Percentiles rank a stretch among this genome's conserved stretches.
Evolutionary conservation across 2,888 invertebrate species (phyloP).

Genomic region (Trachelus tabidus): DNA sequence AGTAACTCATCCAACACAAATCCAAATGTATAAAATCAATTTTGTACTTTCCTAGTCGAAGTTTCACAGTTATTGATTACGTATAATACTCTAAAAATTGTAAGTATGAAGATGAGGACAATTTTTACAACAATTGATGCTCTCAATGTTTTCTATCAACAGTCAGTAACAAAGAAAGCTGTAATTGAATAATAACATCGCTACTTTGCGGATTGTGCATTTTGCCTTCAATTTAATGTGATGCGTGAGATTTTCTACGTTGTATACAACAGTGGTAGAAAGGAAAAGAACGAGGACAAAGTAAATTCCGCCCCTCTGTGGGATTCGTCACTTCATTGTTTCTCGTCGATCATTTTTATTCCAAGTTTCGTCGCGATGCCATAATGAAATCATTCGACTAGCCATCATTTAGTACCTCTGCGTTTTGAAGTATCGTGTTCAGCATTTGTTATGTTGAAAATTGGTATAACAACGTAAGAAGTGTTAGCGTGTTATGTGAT

Average conservation of each 20-base stretch:
- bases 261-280: neutral
- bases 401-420: neutral
- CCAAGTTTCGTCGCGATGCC: neutral
- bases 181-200: neutral
- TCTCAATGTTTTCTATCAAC: neutral
- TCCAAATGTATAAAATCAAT: neutral
- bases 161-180: neutral
- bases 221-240: neutral
- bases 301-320: conserved; percentile 4
- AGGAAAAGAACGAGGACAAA: conserved; percentile 7
- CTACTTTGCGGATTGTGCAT: neutral
- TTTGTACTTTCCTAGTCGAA: neutral
- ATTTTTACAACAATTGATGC: neutral
- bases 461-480: neutral
- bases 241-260: neutral
- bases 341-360: neutral
- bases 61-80: neutral
- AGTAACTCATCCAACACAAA: neutral
- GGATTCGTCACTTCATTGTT: neutral
- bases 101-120: neutral
- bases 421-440: neutral
- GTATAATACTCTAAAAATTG: neutral
- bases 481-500: neutral
- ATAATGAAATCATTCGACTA: neutral
- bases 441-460: neutral